Percentiles rank a stretch among this genome's conserved stretches.
Evolutionary conservation across 2,888 invertebrate species (phyloP).

Genomic region (Neoitamus cyanurus): DNA sequence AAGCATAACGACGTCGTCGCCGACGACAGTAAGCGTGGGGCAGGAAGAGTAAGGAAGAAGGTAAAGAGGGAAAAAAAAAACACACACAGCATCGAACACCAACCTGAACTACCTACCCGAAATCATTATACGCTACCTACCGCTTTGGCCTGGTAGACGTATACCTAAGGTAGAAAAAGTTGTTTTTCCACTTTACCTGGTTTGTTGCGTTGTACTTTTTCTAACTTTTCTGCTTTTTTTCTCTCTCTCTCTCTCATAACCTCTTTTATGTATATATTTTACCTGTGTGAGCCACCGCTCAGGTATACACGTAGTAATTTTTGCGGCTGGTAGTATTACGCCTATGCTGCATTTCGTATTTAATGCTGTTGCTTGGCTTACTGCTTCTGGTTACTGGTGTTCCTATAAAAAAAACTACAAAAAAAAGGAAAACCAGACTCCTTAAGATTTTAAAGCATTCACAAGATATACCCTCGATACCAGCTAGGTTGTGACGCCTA

Average conservation of each 20-base stretch:
- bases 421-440: background rate
- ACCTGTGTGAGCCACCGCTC: background rate
- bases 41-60: background rate
- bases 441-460: background rate
- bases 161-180: background rate
- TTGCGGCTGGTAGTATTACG: background rate
- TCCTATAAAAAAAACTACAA: background rate
- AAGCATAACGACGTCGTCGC: background rate
- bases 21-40: background rate
- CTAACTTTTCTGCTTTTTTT: background rate
- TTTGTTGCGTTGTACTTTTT: background rate
- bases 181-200: conserved; percentile 1
- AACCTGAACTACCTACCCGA: background rate
- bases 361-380: background rate
- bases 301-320: background rate
- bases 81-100: background rate
- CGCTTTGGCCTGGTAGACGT: background rate
- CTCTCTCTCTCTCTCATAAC: background rate
- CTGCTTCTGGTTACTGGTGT: background rate
- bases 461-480: background rate
- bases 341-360: background rate
- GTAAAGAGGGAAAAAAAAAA: background rate
- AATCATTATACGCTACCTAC: background rate
- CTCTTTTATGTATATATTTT: background rate
- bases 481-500: background rate